Evolutionary conservation across 2,888 invertebrate species (phyloP).

Genomic region (Tipula confusa): DNA sequence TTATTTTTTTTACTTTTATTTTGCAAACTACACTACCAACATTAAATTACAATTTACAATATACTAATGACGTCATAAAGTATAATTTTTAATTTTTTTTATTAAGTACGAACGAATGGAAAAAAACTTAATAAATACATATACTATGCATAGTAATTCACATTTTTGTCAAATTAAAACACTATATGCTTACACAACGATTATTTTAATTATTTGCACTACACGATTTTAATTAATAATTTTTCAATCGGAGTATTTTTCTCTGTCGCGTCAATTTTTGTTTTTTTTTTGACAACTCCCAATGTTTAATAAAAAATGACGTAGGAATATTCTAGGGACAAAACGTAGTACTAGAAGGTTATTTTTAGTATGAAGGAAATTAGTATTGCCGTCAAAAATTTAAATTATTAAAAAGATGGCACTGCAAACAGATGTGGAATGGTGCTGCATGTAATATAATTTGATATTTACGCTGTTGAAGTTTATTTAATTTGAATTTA

Average conservation of each 20-base stretch:
- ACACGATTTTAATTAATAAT: background rate
- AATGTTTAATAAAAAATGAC: constrained; percentile 8
- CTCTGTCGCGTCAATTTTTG: constrained; percentile 29
- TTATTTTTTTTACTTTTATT: background rate
- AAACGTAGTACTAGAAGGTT: constrained; percentile 20
- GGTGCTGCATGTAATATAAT: background rate
- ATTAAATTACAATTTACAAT: background rate
- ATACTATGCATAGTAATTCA: background rate
- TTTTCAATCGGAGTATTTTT: background rate
- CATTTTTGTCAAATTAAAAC: background rate
- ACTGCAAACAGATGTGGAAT: too few species aligned
- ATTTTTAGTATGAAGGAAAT: background rate
- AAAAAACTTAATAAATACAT: background rate
- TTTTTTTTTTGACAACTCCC: constrained; percentile 30
- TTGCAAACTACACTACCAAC: constrained; percentile 9
- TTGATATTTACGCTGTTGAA: too few species aligned
- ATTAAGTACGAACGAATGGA: background rate
- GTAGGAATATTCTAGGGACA: background rate
- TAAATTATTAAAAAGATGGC: background rate
- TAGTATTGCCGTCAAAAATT: background rate
- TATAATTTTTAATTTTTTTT: constrained; percentile 13
- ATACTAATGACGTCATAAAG: constrained; percentile 8
- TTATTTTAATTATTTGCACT: background rate
- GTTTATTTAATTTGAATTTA: background rate
- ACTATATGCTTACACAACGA: background rate